Percentiles rank a stretch among this genome's conserved stretches.
These are phyloP conservation scores for Acrocephalus arundinaceus DNA, from an alignment of 2,113 vertebrate genomes.

Conservation along the genomic window DNA sequence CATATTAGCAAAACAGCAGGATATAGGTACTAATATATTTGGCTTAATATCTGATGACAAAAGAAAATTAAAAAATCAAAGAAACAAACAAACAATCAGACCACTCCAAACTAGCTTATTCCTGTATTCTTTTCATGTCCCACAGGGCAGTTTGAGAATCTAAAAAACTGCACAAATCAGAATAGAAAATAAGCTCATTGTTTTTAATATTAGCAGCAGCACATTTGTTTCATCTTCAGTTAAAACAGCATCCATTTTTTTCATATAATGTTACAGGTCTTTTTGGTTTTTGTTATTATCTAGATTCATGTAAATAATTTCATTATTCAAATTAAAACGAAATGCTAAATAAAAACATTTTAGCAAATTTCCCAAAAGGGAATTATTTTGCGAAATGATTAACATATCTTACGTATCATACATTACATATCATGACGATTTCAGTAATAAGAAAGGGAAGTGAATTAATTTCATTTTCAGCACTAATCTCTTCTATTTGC, in stretches of 20 bases:
- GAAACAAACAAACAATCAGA: background rate
- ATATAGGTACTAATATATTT: background rate
- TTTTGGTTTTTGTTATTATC: background rate
- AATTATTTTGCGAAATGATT: background rate
- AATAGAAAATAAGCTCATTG: background rate
- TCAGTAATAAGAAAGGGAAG: background rate
- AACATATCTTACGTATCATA: background rate
- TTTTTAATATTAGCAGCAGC: background rate
- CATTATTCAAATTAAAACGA: background rate
- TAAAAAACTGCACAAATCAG: background rate
- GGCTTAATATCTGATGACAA: background rate
- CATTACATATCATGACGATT: background rate
- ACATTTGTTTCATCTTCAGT: background rate
- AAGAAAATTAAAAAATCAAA: background rate
- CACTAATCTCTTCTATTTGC: background rate
- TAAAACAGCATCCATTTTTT: background rate
- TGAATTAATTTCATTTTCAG: constrained; percentile 11
- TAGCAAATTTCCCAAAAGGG: background rate
- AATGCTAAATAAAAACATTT: background rate
- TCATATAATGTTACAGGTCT: background rate
- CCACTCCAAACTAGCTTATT: background rate
- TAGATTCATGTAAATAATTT: background rate
- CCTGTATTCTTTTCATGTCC: background rate
- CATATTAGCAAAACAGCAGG: background rate
- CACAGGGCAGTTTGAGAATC: background rate